Base-by-base conservation (phyloP, 2,888 invertebrate species). In the Stenodera caucasica region DNA sequence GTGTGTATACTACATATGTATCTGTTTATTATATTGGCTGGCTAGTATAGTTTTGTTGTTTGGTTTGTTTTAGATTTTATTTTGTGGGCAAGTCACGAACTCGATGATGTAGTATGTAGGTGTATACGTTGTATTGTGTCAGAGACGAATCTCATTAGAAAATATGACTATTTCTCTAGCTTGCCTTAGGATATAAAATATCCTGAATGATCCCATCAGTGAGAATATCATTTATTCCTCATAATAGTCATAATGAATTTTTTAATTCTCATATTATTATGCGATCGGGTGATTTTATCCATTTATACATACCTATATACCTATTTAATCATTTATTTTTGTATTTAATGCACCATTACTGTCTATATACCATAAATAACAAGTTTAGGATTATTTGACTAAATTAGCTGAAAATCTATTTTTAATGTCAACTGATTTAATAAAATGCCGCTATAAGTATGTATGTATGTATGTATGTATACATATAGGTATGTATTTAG, bases 41-140 rank as follows among this genome's bases (percentile, higher is more conserved):
- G 32, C 8, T 21, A 21, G 21, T 60, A 37, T 12, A 49, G 32
- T 53, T 53, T 57, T 53, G 35, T 49, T 30, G 3, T 23, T 37
- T 21, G 29, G 30, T 37, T 51, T 15, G 52, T 53, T 50, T 57
- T 45, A 18, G 37, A 18, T 40, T 60, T 51, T 26, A 32, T 51
- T 53, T 60, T 60, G 60, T 60, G 53, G 53, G 56, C 60, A 52
- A 57, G 60, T 60, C 60, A 60, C 60, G 60, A 56, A 56, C 15
- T 8, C 15, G 45, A 14, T 32, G 52, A n/a, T 50, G 55, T 55
- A 56, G 60, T 40, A 37, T 15, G 32, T 32, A 11, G 4, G 5
- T 11, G 11, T 32, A 32, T 32, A 11, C 2, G 11, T 18, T 40
- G 18, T 45, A n/a, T n/a, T n/a, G n/a, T 45, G 45, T 18, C 21